Conservation (phyloP, 2,113 vertebrate genomes). For the Brevimyrus niger region DNA sequence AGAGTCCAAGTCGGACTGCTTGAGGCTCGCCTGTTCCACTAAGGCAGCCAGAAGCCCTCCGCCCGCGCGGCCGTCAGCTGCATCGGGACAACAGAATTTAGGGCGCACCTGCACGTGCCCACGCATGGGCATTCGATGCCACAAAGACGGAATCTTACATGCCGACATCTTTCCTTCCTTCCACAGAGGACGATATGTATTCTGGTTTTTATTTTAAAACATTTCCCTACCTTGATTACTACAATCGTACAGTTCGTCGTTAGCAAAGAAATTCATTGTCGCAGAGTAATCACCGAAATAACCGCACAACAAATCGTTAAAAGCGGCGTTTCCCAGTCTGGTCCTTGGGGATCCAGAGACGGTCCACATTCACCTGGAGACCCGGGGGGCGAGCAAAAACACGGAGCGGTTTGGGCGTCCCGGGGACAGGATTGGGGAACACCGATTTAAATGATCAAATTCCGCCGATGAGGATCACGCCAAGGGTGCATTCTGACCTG, state of each 20-base stretch:
- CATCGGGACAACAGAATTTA: background rate
- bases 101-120: background rate
- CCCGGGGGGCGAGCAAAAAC: background rate
- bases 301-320: background rate
- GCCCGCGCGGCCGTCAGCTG: slow-evolving; percentile 56
- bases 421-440: background rate
- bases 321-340: background rate
- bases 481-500: slow-evolving; percentile 54
- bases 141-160: background rate
- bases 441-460: background rate
- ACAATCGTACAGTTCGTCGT: background rate
- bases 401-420: background rate
- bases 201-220: background rate
- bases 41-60: slow-evolving; percentile 60
- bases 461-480: background rate
- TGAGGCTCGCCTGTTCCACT: slow-evolving; percentile 75
- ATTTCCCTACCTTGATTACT: background rate
- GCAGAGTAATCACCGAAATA: background rate
- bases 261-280: background rate
- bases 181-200: background rate
- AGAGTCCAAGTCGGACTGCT: slow-evolving; percentile 66
- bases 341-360: background rate
- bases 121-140: background rate
- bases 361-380: background rate
- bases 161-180: background rate